Base-by-base conservation (phyloP, 2,113 vertebrate species). In the Protobothrops mucrosquamatus region DNA sequence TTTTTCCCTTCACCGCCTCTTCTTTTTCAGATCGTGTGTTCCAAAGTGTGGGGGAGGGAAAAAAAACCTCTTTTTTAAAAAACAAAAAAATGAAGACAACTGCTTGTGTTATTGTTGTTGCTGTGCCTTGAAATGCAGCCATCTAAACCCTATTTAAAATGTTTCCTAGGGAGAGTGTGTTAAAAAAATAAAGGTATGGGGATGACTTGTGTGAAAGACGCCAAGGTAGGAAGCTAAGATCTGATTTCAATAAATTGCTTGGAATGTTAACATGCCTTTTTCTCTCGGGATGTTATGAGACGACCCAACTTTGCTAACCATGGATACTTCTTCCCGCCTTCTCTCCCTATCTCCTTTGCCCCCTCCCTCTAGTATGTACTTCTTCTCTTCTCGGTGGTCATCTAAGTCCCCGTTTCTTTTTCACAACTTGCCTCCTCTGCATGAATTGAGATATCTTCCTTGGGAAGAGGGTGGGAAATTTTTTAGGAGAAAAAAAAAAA, bases 161-260 rank as follows among this genome's bases (percentile, higher is more conserved):
- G 96, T 97, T 95, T 97, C 97, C 97, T 97, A 97, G 97, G 96
- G 96, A 97, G 61, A 96, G 96, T 95, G 95, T 90, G 92, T 96
- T 95, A 34, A 94, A 92, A 39, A 96, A 95, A 97, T 64, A 64
- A 97, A 97, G 94, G 96, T 97, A 97, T 97, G 97, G 97, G 97
- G 93, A 97, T 97, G 96, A 97, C 96, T 96, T 97, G 97, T 97
- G 97, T 97, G 96, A 97, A 97, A 96, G 97, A 97, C 93, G 96
- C 96, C 94, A 96, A 95, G 95, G 97, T 96, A 97, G 97, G 95
- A 97, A 96, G 96, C 5, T 96, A 96, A 90, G 95, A 97, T 94
- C 85, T 51, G 95, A 93, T 97, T 91, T 95, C 94, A 96, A 96
- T 97, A 55, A 96, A 94, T 94, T 95, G 91, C 96, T 97, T 96